Conservation (phyloP, 2,113 vertebrate species). For the Campylomormyrus tamandua region DNA sequence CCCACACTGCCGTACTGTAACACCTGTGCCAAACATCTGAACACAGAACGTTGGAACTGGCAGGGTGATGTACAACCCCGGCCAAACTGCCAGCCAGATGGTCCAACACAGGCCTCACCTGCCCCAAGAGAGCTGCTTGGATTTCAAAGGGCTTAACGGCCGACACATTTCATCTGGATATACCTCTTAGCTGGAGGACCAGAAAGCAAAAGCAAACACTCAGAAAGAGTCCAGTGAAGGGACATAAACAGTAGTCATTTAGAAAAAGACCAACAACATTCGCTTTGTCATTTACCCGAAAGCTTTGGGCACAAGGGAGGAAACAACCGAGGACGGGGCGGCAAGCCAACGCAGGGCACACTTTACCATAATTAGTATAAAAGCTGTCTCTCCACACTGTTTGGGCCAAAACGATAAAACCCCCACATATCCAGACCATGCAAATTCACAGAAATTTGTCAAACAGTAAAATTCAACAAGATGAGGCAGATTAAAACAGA, state of each 20-base stretch:
- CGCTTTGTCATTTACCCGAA: neutral
- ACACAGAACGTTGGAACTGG: neutral
- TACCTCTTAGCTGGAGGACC: neutral
- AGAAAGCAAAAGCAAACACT: neutral
- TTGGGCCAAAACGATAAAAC: neutral
- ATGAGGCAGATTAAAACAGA: neutral
- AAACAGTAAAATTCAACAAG: neutral
- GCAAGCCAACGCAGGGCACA: neutral
- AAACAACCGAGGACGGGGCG: neutral
- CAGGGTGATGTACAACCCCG: neutral
- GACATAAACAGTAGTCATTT: neutral
- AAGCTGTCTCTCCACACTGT: neutral
- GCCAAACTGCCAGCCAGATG: constrained; percentile 16
- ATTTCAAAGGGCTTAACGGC: neutral
- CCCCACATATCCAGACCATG: neutral
- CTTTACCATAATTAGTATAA: neutral
- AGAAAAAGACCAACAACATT: neutral
- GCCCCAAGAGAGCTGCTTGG: neutral
- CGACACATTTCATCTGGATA: neutral
- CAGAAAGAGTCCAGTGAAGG: neutral
- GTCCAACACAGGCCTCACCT: neutral
- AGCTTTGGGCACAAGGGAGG: neutral
- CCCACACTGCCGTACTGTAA: neutral
- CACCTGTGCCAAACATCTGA: neutral
- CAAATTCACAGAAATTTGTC: neutral